Percentiles rank a stretch among this genome's conserved stretches.
These are phyloP conservation scores for Chrysopa pallens DNA, from an alignment of 1,140 invertebrate genomes.

Conservation along the genomic window DNA sequence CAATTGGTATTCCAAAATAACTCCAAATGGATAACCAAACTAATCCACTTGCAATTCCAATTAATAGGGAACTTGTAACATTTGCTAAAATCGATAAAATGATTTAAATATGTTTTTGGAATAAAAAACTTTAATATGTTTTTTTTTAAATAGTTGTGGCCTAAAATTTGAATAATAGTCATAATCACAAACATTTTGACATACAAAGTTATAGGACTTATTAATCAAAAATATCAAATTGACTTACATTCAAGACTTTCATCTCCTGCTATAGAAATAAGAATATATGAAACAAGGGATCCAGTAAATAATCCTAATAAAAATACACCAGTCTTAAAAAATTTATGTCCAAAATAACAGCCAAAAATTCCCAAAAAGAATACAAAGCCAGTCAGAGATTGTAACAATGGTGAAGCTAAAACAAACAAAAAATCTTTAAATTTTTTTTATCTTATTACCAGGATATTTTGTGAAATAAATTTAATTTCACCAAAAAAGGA, in stretches of 20 bases:
- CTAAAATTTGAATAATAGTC: no score
- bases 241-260: slow-evolving; percentile 11
- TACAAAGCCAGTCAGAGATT: slow-evolving; percentile 27
- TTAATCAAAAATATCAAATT: background rate
- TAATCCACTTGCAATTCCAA: slow-evolving; percentile 27
- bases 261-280: slow-evolving; percentile 12
- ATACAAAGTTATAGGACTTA: no score
- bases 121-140: no score
- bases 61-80: slow-evolving; percentile 18
- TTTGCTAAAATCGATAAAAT: slow-evolving; percentile 12
- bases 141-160: no score
- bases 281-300: slow-evolving; percentile 26
- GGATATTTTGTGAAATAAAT: no score
- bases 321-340: slow-evolving; percentile 40
- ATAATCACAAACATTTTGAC: no score
- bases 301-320: slow-evolving; percentile 27
- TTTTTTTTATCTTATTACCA: no score
- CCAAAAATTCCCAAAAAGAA: slow-evolving; percentile 37
- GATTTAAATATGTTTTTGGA: background rate
- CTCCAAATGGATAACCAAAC: slow-evolving; percentile 35
- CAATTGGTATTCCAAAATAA: slow-evolving; percentile 32
- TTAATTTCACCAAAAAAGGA: no score
- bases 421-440: no score
- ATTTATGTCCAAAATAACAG: slow-evolving; percentile 38
- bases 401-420: slow-evolving; percentile 25